A percentile compares a stretch with the other conserved stretches of the same genome.
Evolutionary conservation across 2,113 vertebrate genomes (phyloP).

Genomic region (Nannospalax galili): DNA sequence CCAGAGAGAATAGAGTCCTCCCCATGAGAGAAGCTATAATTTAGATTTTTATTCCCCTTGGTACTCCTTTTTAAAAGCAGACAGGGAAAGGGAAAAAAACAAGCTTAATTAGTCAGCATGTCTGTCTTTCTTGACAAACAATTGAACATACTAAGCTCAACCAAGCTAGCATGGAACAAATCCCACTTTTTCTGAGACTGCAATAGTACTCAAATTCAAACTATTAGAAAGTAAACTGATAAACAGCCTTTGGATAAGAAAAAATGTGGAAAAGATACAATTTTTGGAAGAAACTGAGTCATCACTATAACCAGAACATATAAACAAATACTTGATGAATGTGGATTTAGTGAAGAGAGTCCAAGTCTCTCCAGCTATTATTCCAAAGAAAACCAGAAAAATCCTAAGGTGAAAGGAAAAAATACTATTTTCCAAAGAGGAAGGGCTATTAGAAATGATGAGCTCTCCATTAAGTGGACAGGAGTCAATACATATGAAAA

Average conservation of each 20-base stretch:
- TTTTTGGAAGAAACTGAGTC: slow-evolving; percentile 42
- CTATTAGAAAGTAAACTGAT: slow-evolving; percentile 28
- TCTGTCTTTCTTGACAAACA: slow-evolving; percentile 32
- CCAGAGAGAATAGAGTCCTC: neutral
- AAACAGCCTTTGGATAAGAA: neutral
- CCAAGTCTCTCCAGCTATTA: neutral
- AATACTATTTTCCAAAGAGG: neutral
- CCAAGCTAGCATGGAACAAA: slow-evolving; percentile 22
- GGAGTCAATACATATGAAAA: slow-evolving; percentile 1
- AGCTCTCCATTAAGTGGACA: neutral
- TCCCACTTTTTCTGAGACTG: neutral
- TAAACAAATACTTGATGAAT: neutral
- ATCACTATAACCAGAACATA: neutral
- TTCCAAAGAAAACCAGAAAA: neutral
- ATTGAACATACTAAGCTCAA: neutral
- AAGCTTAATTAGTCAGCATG: neutral
- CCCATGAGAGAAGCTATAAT: neutral
- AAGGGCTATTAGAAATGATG: neutral
- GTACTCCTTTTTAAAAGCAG: slow-evolving; percentile 10
- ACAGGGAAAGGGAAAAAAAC: neutral
- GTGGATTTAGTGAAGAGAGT: neutral
- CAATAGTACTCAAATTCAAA: neutral
- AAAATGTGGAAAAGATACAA: neutral
- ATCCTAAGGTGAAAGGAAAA: neutral
- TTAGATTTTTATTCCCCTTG: neutral